Conservation (phyloP, 2,113 vertebrate species). For the Phyllostomus discolor region DNA sequence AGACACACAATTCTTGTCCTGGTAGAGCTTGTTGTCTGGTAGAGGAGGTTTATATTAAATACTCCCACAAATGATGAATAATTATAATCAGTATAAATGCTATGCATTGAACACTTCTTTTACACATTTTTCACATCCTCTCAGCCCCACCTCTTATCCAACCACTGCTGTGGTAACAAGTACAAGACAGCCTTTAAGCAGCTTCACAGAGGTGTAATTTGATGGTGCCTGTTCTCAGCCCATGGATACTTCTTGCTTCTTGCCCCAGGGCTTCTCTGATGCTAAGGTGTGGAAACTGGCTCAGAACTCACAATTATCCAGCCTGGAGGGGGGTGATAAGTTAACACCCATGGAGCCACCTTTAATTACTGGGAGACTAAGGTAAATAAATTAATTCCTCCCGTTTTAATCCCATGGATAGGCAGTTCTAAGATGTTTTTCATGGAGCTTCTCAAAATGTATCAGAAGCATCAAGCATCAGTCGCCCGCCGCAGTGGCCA, state of each 20-base stretch:
- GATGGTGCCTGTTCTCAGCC: not conserved
- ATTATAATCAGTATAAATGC: not conserved
- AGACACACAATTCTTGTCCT: not conserved
- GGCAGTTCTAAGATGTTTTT: not conserved
- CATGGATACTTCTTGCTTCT: not conserved
- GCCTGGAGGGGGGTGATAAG: not conserved
- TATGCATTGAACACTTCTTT: not conserved
- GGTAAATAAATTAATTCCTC: not conserved
- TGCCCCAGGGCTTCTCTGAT: not conserved
- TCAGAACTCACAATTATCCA: conserved; percentile 1
- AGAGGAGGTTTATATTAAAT: not conserved
- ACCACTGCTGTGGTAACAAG: not conserved
- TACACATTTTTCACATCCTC: not conserved
- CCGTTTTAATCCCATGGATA: not conserved
- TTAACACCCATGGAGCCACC: not conserved
- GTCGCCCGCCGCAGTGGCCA: not conserved
- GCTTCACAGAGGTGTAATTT: not conserved
- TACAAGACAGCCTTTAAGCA: not conserved
- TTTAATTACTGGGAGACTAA: not conserved
- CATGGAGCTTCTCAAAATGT: not conserved
- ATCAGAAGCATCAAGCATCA: not conserved
- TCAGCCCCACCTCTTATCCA: not conserved
- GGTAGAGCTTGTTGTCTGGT: not conserved
- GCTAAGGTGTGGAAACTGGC: not conserved
- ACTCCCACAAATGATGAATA: not conserved